Conservation (phyloP, 2,888 invertebrate species). For the Sarcophaga caerulescens region DNA sequence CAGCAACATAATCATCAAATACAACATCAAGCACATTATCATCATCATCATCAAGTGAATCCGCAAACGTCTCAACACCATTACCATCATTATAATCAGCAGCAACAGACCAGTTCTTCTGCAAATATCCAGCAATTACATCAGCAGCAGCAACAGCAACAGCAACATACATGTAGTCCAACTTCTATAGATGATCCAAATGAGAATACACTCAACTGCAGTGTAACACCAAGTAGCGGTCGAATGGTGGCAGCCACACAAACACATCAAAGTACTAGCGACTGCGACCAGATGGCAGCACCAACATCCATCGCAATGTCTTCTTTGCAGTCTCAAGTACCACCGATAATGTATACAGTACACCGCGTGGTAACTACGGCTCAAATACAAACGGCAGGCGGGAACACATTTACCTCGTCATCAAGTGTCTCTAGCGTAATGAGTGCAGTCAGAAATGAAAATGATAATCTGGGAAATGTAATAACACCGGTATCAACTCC, state of each 20-base stretch:
- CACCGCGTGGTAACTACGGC: slow-evolving; percentile 81
- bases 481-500: slow-evolving; percentile 73
- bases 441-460: slow-evolving; percentile 77
- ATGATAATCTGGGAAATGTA: slow-evolving; percentile 73
- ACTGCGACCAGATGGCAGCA: slow-evolving; percentile 71
- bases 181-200: slow-evolving; percentile 71
- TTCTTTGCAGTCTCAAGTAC: slow-evolving; percentile 72
- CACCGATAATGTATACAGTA: slow-evolving; percentile 80
- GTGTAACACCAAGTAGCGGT: slow-evolving; percentile 72
- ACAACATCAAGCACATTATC: slow-evolving; percentile 71
- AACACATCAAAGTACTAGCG: slow-evolving; percentile 73
- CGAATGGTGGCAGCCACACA: slow-evolving; percentile 77
- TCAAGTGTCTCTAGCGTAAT: slow-evolving; percentile 81
- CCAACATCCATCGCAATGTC: slow-evolving; percentile 71
- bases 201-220: slow-evolving; percentile 75
- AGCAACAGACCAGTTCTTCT: slow-evolving; percentile 54
- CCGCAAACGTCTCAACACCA: slow-evolving; percentile 47
- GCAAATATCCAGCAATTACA: slow-evolving; percentile 58
- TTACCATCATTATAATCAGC: slow-evolving; percentile 66
- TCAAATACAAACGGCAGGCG: slow-evolving; percentile 80
- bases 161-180: slow-evolving; percentile 68
- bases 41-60: slow-evolving; percentile 68
- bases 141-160: slow-evolving; percentile 70
- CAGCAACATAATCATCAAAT: slow-evolving; percentile 72
- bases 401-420: slow-evolving; percentile 79